These are phyloP conservation scores for Drosophila ercepeae DNA, from an alignment of 1,140 invertebrate species.

Conservation along the genomic window DNA sequence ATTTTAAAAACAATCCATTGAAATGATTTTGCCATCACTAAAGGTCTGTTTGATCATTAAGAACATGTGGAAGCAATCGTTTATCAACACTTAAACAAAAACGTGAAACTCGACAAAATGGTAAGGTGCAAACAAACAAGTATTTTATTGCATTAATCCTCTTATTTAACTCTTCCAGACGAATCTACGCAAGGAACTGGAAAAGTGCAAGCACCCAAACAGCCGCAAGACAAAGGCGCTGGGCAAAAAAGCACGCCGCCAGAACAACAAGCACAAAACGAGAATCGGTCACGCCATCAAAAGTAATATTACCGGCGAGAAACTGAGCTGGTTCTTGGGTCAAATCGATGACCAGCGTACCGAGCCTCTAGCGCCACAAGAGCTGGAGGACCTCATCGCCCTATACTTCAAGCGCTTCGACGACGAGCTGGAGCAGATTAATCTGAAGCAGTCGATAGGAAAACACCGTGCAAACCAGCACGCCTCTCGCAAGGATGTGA, in stretches of 20 bases:
- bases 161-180: constrained; percentile 40
- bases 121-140: not conserved
- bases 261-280: constrained; percentile 86
- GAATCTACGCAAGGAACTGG: constrained; percentile 84
- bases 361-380: constrained; percentile 85
- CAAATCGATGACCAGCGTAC: constrained; percentile 85
- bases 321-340: constrained; percentile 89
- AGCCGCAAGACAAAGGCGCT: constrained; percentile 90
- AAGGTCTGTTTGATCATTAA: constrained; percentile 6
- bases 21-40: constrained; percentile 1
- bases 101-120: constrained; percentile 25
- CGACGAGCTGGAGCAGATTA: constrained; percentile 90
- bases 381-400: constrained; percentile 86
- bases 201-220: constrained; percentile 90
- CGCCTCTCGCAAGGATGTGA: constrained; percentile 89
- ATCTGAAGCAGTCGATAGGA: constrained; percentile 89
- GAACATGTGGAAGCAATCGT: constrained; percentile 4
- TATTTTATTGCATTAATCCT: not conserved
- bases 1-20: not conserved
- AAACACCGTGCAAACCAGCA: constrained; percentile 88
- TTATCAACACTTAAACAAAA: constrained; percentile 23
- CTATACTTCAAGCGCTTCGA: constrained; percentile 87
- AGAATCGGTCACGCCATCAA: constrained; percentile 88
- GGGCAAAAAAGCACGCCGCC: constrained; percentile 87
- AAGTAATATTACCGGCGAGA: constrained; percentile 89